Evolutionary conservation across 2,113 vertebrate species (phyloP).

Genomic region (Hippocampus abdominalis): DNA sequence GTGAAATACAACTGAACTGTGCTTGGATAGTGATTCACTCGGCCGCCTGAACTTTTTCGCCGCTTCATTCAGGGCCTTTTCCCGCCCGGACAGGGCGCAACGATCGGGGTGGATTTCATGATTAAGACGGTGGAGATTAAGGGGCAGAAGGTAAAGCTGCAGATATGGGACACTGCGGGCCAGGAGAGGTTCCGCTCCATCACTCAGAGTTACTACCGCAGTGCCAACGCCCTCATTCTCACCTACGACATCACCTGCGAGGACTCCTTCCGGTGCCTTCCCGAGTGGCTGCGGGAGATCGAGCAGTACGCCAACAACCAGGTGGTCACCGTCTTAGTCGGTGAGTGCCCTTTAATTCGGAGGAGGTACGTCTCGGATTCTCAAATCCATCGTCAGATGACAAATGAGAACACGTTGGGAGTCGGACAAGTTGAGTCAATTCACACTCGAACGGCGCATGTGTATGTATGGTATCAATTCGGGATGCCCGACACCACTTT

Average conservation of each 20-base stretch:
- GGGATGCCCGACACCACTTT: no score
- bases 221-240: conserved; percentile 94
- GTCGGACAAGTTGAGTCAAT: no score
- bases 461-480: no score
- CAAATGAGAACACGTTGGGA: no score
- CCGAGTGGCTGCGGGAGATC: conserved; percentile 96
- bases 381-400: no score
- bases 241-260: conserved; percentile 99
- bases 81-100: conserved; percentile 97
- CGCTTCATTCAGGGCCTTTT: conserved; percentile 84
- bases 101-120: conserved; percentile 99
- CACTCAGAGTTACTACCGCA: conserved; percentile 98
- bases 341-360: conserved; percentile 69
- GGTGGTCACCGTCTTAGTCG: conserved; percentile 96
- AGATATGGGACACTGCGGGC: conserved; percentile 99
- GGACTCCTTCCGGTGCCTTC: conserved; percentile 97
- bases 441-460: no score
- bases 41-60: neutral
- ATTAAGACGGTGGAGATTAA: conserved; percentile 99
- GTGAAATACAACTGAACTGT: no score
- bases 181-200: conserved; percentile 98
- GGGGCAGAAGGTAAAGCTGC: conserved; percentile 98
- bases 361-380: no score
- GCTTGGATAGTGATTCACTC: no score
- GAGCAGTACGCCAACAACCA: conserved; percentile 98